Percentiles rank a stretch among this genome's conserved stretches.
These are phyloP conservation scores for Drosophila punjabiensis DNA, from an alignment of 1,140 invertebrate genomes.

Conservation along the genomic window DNA sequence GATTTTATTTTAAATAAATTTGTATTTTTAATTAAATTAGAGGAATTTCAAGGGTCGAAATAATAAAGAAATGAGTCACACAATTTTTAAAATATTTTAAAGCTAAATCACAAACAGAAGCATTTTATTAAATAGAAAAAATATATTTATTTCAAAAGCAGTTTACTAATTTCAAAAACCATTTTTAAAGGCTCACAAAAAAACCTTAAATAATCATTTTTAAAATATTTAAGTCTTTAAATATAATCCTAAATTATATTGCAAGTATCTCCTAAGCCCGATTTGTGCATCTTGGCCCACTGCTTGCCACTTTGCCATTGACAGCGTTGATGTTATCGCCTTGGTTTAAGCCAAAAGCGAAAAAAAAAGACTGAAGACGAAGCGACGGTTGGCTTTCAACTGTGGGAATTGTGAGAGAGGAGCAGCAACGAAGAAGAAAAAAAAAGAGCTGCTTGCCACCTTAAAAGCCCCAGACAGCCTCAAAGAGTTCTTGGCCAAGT, in stretches of 20 bases:
- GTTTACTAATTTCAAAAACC: fast-evolving
- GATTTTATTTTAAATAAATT: neutral
- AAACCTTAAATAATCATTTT: neutral
- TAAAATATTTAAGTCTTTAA: too few relatives aligned
- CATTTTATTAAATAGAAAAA: neutral
- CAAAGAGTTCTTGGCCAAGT: constrained; percentile 70
- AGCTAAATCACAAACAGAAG: too few relatives aligned
- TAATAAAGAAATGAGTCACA: too few relatives aligned
- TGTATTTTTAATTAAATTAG: neutral
- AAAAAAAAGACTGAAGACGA: constrained; percentile 26
- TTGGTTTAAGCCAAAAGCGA: constrained; percentile 55
- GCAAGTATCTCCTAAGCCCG: neutral
- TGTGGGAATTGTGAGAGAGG: constrained; percentile 67
- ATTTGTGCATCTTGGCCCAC: constrained; percentile 23
- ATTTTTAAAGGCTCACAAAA: neutral
- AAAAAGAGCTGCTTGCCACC: constrained; percentile 60
- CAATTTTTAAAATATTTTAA: neutral
- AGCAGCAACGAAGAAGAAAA: constrained; percentile 7
- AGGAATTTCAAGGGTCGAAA: neutral
- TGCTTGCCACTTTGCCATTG: constrained; percentile 62
- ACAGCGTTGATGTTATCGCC: constrained; percentile 78
- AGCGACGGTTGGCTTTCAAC: constrained; percentile 55
- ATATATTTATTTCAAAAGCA: neutral
- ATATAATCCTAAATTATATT: neutral
- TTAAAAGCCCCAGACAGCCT: constrained; percentile 61